Base-by-base conservation (phyloP, 1,140 invertebrate species). In the Lepidostoma basale region DNA sequence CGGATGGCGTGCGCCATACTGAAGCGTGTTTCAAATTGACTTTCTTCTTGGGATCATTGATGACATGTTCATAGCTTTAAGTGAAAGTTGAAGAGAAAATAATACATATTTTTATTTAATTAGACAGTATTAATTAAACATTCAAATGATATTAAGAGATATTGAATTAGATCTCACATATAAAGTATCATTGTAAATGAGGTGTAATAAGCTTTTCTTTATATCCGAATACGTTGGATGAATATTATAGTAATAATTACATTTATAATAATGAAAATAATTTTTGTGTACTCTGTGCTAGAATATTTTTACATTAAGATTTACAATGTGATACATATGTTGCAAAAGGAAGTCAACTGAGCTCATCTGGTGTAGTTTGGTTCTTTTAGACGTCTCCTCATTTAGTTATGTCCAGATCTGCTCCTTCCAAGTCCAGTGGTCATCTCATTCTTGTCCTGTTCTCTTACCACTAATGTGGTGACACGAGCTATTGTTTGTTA, bases 141-240 rank as follows among this genome's bases (percentile, higher is more conserved):
- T 72, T 72, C 70, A 72, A 72, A 66, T 67, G 70, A 72, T 72
- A 72, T 72, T 72, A 72, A 72, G 70, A 72, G 70, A 72, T 72
- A 72, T 72, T 72, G 67, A 66, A 63, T 72, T 69, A 72, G 70
- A 72, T 72, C 70, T 72, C 70, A 72, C 44, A 62, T 65, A 67
- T 67, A 60, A 69, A 67, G 56, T 62, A 72, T 72, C 70, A 69
- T 72, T 72, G 70, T 72, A 72, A 64, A 72, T 72, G 67, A 69
- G 54, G 49, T 40, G 40, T 64, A 59, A 64, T 30, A 62, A 65
- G 56, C 66, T 72, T 72, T 67, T 72, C 56, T 72, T 72, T 68
- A 72, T 72, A 68, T 68, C 59, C 59, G 68, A 20, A 65, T 65
- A 68, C 36, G 65, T 68, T 72, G 70, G 49, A 62, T 67, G 49